Base-by-base conservation (phyloP, 2,797 vertebrate species). In the Anolis apletophallus region DNA sequence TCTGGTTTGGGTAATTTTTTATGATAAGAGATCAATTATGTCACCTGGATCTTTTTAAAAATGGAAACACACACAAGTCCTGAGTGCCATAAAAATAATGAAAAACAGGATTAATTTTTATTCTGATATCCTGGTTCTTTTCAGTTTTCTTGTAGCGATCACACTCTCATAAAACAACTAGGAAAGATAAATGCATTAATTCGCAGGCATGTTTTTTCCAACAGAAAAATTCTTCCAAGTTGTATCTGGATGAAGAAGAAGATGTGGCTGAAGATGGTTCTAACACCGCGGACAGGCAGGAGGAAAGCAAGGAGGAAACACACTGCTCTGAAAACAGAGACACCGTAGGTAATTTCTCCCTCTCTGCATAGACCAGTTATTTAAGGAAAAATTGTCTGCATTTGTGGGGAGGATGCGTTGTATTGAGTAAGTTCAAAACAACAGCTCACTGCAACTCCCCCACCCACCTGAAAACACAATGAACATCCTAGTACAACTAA, bases 241-340 rank as follows among this genome's bases (percentile, higher is more conserved):
- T 93, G 83, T 90, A 96, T 59, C 96, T 94, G 88, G 96, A 94
- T 36, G 92, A 94, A 92, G 97, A 95, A 96, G 95, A 94, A 93
- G 95, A 23, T 54, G 19, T 94, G 85, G 95, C 97, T 91, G 97
- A 96, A 92, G 96, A 96, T 94, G 94, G 96, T 32, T 96, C 96
- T 69, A 97, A 96, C 95, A 96, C 96, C 95, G 97, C 97, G 90
- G 96, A 96, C 87, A 93, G 95, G 94, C 93, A 95, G 85, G 96
- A 97, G 94, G 93, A 97, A 94, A 93, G 93, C 94, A 91, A 92
- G 87, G 96, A 96, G 75, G 67, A 87, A 87, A 5, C 85, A 21
- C 54, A 3, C 67, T 21, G 54, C 0, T 29, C 46, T 0, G 19
- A 10, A 1, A 84, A 67, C 40, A 1, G 0, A 14, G 87, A 84